Base-by-base conservation (phyloP, 2,888 invertebrate genomes). In the Hirudinaria manillensis region DNA sequence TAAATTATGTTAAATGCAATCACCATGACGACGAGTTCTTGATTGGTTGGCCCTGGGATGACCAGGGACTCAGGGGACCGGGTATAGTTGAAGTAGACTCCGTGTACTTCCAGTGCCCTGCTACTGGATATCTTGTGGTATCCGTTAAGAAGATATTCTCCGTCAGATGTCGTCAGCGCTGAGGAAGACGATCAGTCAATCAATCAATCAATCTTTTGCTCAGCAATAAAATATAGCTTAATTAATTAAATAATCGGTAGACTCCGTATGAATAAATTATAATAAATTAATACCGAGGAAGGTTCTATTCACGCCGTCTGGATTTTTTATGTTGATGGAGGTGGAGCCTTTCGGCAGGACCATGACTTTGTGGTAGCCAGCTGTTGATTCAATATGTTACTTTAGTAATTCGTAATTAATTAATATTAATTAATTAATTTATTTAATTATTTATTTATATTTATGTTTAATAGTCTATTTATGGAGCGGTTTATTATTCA, bases 301-400 rank as follows among this genome's bases (percentile, higher is more conserved):
- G 19, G 29, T 61, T 10, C 29, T 4, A 10, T 61, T 61, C 24
- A 13, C 7, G 61, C 61, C 61, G 6, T 61, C 13, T 27, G 61
- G 24, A 27, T 72, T 72, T 32, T 24, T 32, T 6, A 72, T 53
- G 13, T 32, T 72, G 55, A 72, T 55, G 55, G 53, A 53, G 53
- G 53, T 53, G 19, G 72, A 45, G 29, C 53, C 45, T 16, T 51
- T 72, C 4, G 72, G 72, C 19, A 72, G 6, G 6, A 21, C 21
- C 16, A 55, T 53, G 55, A 72, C 21, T 34, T 51, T 72, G 55
- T 51, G 55, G 51, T 72, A 53, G 16, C 72, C 72, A 53, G 70
- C 29, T 61, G 24, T 16, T 61, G 61, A 61, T 3, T 7, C 1
- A 67, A 67, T 67, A 67, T 67, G 19, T 67, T 67, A 4, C 16